A percentile compares a stretch with the other conserved stretches of the same genome.
Evolutionary conservation across 1,140 invertebrate species (phyloP).

Genomic region (Hylyphantes graminicola): DNA sequence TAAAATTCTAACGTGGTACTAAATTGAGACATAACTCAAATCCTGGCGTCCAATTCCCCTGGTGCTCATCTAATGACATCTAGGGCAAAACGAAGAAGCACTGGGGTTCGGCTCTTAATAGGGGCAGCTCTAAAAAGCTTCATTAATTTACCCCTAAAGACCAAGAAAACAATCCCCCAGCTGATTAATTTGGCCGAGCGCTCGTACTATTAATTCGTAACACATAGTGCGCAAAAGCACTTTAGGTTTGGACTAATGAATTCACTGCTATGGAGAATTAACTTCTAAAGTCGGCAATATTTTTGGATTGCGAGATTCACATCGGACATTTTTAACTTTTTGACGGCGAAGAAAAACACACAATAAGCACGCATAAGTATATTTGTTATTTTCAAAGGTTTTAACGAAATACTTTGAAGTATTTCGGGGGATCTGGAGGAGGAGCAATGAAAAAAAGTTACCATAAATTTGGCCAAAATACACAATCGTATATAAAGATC

Average conservation of each 20-base stretch:
- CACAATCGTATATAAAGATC: too few species aligned
- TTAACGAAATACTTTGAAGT: too few species aligned
- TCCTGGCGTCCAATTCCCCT: conserved; percentile 26
- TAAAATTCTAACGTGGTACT: conserved; percentile 35
- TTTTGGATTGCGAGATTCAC: neutral
- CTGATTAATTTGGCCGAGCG: conserved; percentile 48
- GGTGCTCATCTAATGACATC: conserved; percentile 33
- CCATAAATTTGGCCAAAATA: too few species aligned
- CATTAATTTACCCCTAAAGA: conserved; percentile 55
- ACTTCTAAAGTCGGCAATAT: neutral
- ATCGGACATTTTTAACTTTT: neutral
- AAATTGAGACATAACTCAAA: conserved; percentile 56
- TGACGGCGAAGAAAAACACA: neutral
- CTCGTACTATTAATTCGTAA: conserved; percentile 43
- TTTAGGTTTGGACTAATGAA: conserved; percentile 29
- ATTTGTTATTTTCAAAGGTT: too few species aligned
- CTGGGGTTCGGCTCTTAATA: conserved; percentile 13
- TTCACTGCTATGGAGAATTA: neutral
- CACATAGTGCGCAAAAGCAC: conserved; percentile 27
- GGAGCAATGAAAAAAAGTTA: too few species aligned
- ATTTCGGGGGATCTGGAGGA: too few species aligned
- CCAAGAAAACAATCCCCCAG: conserved; percentile 41
- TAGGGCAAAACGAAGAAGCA: conserved; percentile 6
- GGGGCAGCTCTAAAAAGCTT: conserved; percentile 44
- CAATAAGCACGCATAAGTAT: neutral